Evolutionary conservation across 1,140 invertebrate genomes (phyloP), one percentile per base, ranked within the genome.

Genomic region (Asobara japonica): DNA sequence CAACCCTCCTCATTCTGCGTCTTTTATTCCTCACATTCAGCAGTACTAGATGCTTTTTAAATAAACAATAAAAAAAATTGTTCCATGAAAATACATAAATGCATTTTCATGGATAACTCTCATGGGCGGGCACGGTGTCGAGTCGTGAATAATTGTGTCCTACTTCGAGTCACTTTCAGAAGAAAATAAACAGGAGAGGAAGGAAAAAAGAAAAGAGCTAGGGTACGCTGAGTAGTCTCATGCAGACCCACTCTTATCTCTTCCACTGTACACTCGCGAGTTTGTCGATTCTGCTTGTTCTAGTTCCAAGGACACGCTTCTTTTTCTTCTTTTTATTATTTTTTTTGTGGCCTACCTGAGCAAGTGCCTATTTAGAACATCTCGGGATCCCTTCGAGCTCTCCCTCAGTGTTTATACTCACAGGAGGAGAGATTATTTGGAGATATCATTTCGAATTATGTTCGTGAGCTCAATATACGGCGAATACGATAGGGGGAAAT

Each of bases 71-170:
- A 56, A 31, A 62, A 62, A 62, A 56, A 25, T 11, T 4, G 22
- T 18, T 20, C 25, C 29, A 62, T 62, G 29, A 27, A 62, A 62
- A 62, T 62, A 31, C n/a, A 30, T 62, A 33, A 18, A 62, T 62
- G 60, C 60, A 62, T 62, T 62, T 62, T 31, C 60, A 62, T 33
- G 60, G 60, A 62, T 62, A 13, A 31, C 29, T 30, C 25, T 30
- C 60, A 31, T 30, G 25, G 25, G 2, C 13, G 60, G 27, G 4
- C n/a, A 13, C 11, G 60, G 51, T 60, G 22, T 62, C 27, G 29
- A 62, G 60, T 62, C 41, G 60, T 62, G 60, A 62, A 62, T 62
- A 62, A 62, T 62, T 62, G 60, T 31, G 60, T 62, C 60, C 60
- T 62, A 62, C 27, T 62, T 62, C 31, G 27, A 62, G 60, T 30